Evolutionary conservation across 2,113 vertebrate genomes (phyloP).

Genomic region (Chrysemys picta): DNA sequence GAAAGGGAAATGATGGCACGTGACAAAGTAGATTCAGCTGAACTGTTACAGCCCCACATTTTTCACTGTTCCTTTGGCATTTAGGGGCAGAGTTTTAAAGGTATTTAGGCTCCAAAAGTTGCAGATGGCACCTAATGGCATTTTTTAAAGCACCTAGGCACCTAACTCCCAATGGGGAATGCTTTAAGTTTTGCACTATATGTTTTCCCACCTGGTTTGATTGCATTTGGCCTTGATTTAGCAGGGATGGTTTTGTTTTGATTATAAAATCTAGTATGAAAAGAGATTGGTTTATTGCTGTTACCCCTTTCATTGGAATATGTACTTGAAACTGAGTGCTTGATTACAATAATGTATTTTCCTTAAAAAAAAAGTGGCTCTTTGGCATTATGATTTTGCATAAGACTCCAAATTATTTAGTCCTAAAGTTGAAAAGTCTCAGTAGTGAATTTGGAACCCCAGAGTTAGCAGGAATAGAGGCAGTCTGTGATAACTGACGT

Average conservation of each 20-base stretch:
- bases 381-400: not conserved
- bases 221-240: not conserved
- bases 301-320: not conserved
- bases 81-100: not conserved
- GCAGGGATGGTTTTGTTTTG: not conserved
- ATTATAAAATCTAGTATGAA: not conserved
- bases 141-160: not conserved
- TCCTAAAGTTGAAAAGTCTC: not conserved
- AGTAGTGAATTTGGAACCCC: not conserved
- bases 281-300: not conserved
- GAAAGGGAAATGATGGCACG: not conserved
- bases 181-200: not conserved
- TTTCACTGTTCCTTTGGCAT: not conserved
- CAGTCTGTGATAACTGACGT: not conserved
- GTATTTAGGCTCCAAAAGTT: not conserved
- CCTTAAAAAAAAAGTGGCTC: not conserved
- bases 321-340: not conserved
- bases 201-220: not conserved
- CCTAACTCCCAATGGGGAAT: not conserved
- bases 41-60: not conserved
- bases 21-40: not conserved
- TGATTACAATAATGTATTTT: not conserved
- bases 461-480: not conserved
- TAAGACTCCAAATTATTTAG: not conserved
- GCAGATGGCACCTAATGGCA: not conserved